Percentiles rank a stretch among this genome's conserved stretches.
phyloP scores from a whole-genome alignment of 2,888 invertebrate genomes.

The Saturnia pavonia region DNA sequence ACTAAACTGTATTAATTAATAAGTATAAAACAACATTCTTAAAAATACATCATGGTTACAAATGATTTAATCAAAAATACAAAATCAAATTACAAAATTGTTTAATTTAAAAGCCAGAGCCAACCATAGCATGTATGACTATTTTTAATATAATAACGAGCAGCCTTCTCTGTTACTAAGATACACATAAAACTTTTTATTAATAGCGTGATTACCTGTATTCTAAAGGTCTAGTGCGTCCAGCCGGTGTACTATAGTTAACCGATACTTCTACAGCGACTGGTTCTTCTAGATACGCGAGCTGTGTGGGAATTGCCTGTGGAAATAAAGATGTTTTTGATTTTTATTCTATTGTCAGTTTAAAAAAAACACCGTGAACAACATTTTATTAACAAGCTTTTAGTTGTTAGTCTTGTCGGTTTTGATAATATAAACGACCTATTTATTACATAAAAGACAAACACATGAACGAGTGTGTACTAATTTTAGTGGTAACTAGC shows the following conservation, averaged over 20 bases:
- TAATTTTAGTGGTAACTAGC: background rate
- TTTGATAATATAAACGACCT: no score
- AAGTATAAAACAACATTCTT: no score
- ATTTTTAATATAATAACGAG: background rate
- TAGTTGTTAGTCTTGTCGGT: no score
- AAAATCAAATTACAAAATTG: no score
- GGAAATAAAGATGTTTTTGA: background rate
- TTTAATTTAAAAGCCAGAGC: no score
- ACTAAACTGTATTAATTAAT: no score
- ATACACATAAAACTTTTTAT: background rate
- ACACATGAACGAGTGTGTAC: background rate
- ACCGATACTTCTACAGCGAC: slow-evolving; percentile 61
- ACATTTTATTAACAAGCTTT: no score
- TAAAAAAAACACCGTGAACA: no score
- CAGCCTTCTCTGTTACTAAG: background rate
- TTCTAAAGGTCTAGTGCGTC: slow-evolving; percentile 60
- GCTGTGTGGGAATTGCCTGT: slow-evolving; percentile 63
- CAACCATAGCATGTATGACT: background rate
- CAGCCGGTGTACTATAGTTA: slow-evolving; percentile 70
- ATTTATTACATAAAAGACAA: background rate
- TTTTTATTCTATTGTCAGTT: background rate
- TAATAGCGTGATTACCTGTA: slow-evolving; percentile 54
- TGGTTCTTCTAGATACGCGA: slow-evolving; percentile 44
- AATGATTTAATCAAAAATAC: no score
- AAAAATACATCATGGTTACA: no score